These are phyloP conservation scores for Vultur gryphus DNA, from an alignment of 2,797 vertebrate species.

Conservation along the genomic window DNA sequence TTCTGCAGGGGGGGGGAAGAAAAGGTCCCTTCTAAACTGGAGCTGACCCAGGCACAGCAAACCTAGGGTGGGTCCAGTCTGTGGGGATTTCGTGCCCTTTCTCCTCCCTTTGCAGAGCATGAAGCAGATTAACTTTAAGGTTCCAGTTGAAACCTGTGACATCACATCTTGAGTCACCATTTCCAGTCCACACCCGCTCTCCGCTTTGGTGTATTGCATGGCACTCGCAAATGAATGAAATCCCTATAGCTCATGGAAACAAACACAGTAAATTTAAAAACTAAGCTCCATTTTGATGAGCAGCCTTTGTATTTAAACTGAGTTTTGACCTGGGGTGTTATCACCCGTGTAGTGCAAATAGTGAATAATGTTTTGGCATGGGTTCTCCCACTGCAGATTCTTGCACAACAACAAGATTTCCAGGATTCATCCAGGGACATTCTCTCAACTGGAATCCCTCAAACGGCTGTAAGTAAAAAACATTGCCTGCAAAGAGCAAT, in stretches of 20 bases:
- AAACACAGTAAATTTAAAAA: neutral
- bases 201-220: neutral
- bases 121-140: neutral
- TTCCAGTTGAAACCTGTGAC: neutral
- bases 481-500: neutral
- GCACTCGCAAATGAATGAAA: neutral
- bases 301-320: neutral
- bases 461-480: constrained; percentile 69
- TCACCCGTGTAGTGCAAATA: neutral
- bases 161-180: constrained; percentile 10
- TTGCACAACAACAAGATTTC: constrained; percentile 74
- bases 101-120: neutral
- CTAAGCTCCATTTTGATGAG: neutral
- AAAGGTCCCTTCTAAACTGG: neutral
- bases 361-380: neutral
- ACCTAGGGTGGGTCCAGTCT: neutral
- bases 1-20: neutral
- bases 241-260: neutral
- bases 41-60: neutral
- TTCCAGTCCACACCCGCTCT: constrained; percentile 13
- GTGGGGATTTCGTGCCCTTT: neutral
- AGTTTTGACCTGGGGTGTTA: neutral
- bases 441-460: constrained; percentile 68
- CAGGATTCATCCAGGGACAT: constrained; percentile 69
- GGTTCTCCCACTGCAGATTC: constrained; percentile 49